Percentiles rank a stretch among this genome's conserved stretches.
These are phyloP conservation scores for Drosophila melanocephala DNA, from an alignment of 2,888 invertebrate species.

Conservation along the genomic window DNA sequence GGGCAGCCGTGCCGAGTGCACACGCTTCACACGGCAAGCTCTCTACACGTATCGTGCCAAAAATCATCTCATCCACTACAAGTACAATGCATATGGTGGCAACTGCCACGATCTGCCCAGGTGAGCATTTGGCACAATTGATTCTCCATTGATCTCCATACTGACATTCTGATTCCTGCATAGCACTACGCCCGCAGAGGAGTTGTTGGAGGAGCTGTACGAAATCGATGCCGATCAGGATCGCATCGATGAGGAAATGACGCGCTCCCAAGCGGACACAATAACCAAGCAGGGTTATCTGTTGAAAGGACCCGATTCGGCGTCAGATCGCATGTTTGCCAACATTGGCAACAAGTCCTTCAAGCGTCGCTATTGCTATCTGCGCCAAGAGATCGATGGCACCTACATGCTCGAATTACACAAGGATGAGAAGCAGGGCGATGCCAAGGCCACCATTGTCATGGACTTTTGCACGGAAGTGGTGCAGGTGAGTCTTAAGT, in stretches of 20 bases:
- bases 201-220: slow-evolving; percentile 93
- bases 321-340: slow-evolving; percentile 95
- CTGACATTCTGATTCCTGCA: slow-evolving; percentile 30
- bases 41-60: slow-evolving; percentile 92
- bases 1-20: slow-evolving; percentile 84
- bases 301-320: slow-evolving; percentile 96
- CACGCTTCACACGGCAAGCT: slow-evolving; percentile 88
- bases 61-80: slow-evolving; percentile 96
- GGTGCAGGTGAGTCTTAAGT: slow-evolving; percentile 87
- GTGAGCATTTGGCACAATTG: slow-evolving; percentile 84
- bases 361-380: slow-evolving; percentile 94
- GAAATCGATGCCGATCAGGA: slow-evolving; percentile 96
- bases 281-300: slow-evolving; percentile 96
- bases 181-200: slow-evolving; percentile 86
- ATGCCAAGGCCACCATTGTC: slow-evolving; percentile 95
- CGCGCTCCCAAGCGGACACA: slow-evolving; percentile 89
- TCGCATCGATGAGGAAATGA: slow-evolving; percentile 90
- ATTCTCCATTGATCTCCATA: not conserved
- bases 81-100: slow-evolving; percentile 95
- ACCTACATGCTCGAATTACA: slow-evolving; percentile 96
- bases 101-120: slow-evolving; percentile 94
- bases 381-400: slow-evolving; percentile 95
- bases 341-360: slow-evolving; percentile 97
- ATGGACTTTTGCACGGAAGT: slow-evolving; percentile 97
- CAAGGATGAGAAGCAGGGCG: slow-evolving; percentile 96